Percentiles rank a stretch among this genome's conserved stretches.
Evolutionary conservation across 2,888 invertebrate genomes (phyloP).

Genomic region (Dromius quadrimaculatus): DNA sequence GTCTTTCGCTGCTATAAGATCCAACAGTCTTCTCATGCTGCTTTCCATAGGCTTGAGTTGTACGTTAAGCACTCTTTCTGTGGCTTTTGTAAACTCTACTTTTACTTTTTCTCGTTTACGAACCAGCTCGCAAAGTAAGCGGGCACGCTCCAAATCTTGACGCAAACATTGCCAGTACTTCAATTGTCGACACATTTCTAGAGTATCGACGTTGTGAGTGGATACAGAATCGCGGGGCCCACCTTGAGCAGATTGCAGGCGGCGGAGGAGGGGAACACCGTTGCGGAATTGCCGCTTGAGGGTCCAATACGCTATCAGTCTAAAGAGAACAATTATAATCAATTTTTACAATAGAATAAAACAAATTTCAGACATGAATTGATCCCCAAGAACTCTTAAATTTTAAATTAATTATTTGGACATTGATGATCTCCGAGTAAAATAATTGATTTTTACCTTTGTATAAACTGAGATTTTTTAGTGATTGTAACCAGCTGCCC

Average conservation of each 20-base stretch:
- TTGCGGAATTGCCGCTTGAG: conserved; percentile 94
- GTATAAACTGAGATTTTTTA: conserved; percentile 87
- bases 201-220: conserved; percentile 67
- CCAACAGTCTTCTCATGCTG: conserved; percentile 81
- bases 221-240: conserved; percentile 51
- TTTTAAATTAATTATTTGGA: too few species aligned
- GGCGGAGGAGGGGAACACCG: conserved; percentile 92
- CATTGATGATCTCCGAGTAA: too few species aligned
- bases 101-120: conserved; percentile 96
- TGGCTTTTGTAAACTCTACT: conserved; percentile 84
- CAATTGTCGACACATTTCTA: conserved; percentile 85
- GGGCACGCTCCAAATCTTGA: conserved; percentile 93
- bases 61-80: conserved; percentile 84
- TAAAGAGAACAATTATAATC: too few species aligned
- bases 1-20: conserved; percentile 83
- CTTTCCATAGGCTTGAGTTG: conserved; percentile 86
- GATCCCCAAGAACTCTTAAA: too few species aligned
- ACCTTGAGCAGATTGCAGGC: conserved; percentile 77
- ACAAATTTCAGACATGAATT: too few species aligned
- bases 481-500: conserved; percentile 79
- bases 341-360: too few species aligned
- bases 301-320: conserved; percentile 95
- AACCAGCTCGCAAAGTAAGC: conserved; percentile 93
- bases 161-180: conserved; percentile 95
- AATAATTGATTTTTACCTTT: conserved; percentile 71